Conservation (phyloP, 2,797 vertebrate genomes). For the Scleropages formosus region DNA sequence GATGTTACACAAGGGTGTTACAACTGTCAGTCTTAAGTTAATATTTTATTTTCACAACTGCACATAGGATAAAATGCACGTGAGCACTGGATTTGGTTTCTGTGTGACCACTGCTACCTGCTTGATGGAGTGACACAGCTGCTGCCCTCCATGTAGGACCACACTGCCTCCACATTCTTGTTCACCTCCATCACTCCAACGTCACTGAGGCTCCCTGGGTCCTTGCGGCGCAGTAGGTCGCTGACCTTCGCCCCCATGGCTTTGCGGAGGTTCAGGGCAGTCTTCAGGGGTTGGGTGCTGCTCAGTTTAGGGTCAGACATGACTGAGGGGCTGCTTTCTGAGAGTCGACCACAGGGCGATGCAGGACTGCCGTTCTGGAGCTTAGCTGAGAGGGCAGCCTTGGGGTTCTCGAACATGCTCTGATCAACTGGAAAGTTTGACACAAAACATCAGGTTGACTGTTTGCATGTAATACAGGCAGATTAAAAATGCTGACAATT, state of each 20-base stretch:
- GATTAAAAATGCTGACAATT: background rate
- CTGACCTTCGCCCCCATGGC: conserved; percentile 85
- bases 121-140: conserved; percentile 46
- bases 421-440: conserved; percentile 77
- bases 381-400: conserved; percentile 69
- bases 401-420: conserved; percentile 90
- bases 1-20: no score
- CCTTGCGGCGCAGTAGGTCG: conserved; percentile 83
- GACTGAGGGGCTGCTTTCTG: conserved; percentile 21
- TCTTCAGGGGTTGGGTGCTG: conserved; percentile 79
- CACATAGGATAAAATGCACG: no score
- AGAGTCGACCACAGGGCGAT: conserved; percentile 42
- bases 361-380: conserved; percentile 59
- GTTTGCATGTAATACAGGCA: background rate
- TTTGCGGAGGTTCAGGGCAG: conserved; percentile 79
- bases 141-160: conserved; percentile 57
- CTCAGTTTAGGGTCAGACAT: background rate
- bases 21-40: no score
- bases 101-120: conserved; percentile 51
- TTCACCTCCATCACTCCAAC: conserved; percentile 84
- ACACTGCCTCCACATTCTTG: conserved; percentile 68
- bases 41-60: background rate
- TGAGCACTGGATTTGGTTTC: no score
- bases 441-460: background rate
- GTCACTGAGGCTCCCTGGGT: conserved; percentile 62